Percentiles rank a stretch among this genome's conserved stretches.
These are phyloP conservation scores for Leptodactylus fuscus DNA, from an alignment of 2,113 vertebrate genomes.

Conservation along the genomic window DNA sequence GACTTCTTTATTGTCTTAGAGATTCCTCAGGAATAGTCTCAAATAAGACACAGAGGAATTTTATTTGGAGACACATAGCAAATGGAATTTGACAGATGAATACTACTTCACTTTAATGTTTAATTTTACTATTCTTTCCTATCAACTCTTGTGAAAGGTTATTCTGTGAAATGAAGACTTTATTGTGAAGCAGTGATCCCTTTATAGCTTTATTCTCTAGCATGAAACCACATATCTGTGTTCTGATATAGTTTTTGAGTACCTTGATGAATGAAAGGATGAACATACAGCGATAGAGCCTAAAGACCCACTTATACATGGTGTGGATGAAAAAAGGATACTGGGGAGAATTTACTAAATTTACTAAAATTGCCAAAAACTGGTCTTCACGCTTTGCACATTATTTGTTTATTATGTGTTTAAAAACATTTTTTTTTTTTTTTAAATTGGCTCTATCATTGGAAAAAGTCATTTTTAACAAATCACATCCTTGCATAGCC, in stretches of 20 bases:
- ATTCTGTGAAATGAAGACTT: conserved; percentile 2
- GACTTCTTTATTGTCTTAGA: not conserved
- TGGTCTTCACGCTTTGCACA: no score
- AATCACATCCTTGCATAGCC: no score
- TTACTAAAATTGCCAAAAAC: no score
- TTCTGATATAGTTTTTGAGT: not conserved
- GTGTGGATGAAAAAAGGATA: not conserved
- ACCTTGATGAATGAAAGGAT: not conserved
- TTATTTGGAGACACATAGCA: not conserved
- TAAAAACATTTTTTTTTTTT: no score
- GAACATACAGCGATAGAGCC: not conserved
- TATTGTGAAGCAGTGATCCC: conserved; percentile 18
- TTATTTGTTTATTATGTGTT: no score
- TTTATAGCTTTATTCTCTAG: conserved; percentile 22
- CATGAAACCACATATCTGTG: not conserved
- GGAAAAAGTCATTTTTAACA: no score
- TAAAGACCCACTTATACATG: not conserved
- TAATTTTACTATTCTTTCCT: conserved; percentile 15
- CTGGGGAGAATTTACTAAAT: no score
- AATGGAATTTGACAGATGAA: conserved; percentile 19
- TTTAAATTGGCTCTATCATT: no score
- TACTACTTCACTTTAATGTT: conserved; percentile 12
- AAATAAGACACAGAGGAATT: conserved; percentile 29
- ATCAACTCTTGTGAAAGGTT: conserved; percentile 9
- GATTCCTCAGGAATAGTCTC: not conserved